Base-by-base conservation (phyloP, 2,888 invertebrate genomes). In the Flexamia atlantica region DNA sequence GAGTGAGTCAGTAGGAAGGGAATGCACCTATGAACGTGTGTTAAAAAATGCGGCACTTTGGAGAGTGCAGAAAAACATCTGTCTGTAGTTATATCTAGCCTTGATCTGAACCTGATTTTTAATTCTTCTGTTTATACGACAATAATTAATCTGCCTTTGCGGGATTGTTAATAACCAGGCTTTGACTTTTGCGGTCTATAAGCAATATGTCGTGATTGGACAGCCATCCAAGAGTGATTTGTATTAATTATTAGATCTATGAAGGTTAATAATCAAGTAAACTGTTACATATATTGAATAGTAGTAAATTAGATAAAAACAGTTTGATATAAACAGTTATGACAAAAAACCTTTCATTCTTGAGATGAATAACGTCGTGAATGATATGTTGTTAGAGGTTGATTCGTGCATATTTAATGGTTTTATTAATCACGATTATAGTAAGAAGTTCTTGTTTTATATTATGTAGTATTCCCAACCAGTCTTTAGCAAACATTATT, bases 1-100 rank as follows among this genome's bases (percentile, higher is more conserved):
- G 53, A 53, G 23, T 53, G 53, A 53, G 53, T 53, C 53, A 53
- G 53, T 53, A 53, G 53, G 53, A 53, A 53, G 53, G 23, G 53
- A 53, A 53, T 53, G 3, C 23, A 23, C 53, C 23, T 23, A 23
- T 23, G 53, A 23, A 53, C 53, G 53, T 9, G 53, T 53, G 20
- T 46, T 53, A 53, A 53, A 46, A 53, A 53, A 53, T 53, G 53
- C 53, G 23, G 20, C 23, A 23, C 53, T 53, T 53, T 53, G 53
- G 53, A 53, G 23, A 53, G 53, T 53, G 23, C 53, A 53, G 20
- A n/a, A 53, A 53, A 53, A 53, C 53, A 53, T 2, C 23, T 20
- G 53, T 53, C 53, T 23, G 53, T 23, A 14, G 7, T 53, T 53
- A 20, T 53, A 53, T 53, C 20, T 53, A 23, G 20, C 53, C 53